Base-by-base conservation (phyloP, 2,888 invertebrate species). In the Hirtodrosophila histrioides region DNA sequence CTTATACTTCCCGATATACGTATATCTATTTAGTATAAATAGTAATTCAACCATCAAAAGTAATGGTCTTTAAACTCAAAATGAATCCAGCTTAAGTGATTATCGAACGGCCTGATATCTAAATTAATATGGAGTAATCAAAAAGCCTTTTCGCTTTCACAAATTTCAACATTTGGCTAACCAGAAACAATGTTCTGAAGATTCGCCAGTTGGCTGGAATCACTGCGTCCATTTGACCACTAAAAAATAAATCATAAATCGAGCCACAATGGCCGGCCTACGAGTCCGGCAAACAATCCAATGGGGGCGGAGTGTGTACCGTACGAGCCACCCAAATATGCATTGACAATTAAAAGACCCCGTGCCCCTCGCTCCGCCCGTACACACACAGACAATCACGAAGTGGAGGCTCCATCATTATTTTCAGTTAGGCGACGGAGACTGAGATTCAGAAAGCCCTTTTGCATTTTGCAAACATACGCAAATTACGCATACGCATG, bases 171-270 rank as follows among this genome's bases (percentile, higher is more conserved):
- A 31, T 31, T 31, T 31, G 31, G 7, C 7, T 31, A 8, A 3
- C 31, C 9, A 7, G 31, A 7, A 31, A 31, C 31, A 31, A 31
- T 31, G 9, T 2, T 31, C 37, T 36, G 54, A 36, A 36, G 36
- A 36, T 36, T 36, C 36, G 9, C 31, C 31, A 27, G 27, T 27
- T 27, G 4, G 4, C 27, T 5, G 55, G 43, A 44, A 24, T 33
- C 39, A 44, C 62, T 45, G 65, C 64, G 48, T 45, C 58, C 66
- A 58, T 75, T 75, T 61, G 57, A 62, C 53, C 65, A 75, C 33
- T 70, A 62, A 69, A 83, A 82, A 82, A 82, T 79, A 82, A 82
- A 82, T 82, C 81, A 82, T 82, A 82, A 82, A 82, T 82, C 72
- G 75, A 75, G 79, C 60, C 77, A 81, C 85, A 81, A 85, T 82